phyloP scores from a whole-genome alignment of 2,888 invertebrate genomes.

The Dascillus cervinus region DNA sequence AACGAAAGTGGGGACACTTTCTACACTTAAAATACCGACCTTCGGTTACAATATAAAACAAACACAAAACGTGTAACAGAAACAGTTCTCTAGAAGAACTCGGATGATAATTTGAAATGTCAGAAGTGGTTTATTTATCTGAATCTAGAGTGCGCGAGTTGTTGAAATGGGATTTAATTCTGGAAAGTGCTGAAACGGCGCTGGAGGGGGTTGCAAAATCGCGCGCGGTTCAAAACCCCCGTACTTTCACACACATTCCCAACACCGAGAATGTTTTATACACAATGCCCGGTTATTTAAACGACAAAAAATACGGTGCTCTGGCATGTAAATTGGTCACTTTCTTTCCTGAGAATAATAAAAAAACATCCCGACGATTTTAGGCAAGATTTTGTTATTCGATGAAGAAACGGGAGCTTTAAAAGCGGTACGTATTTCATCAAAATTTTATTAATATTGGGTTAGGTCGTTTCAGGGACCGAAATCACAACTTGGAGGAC shows the following conservation, averaged over 20 bases:
- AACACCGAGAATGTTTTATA: constrained; percentile 27
- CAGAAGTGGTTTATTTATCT: constrained; percentile 18
- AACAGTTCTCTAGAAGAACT: too few species aligned
- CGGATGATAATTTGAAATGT: too few species aligned
- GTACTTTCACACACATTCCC: constrained; percentile 29
- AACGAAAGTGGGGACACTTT: too few species aligned
- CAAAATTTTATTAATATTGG: background rate
- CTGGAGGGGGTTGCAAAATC: constrained; percentile 31
- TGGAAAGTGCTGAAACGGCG: constrained; percentile 38
- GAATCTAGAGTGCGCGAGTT: constrained; percentile 34
- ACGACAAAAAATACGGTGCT: constrained; percentile 23
- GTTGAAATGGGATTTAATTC: constrained; percentile 39
- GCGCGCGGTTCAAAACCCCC: constrained; percentile 33
- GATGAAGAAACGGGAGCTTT: constrained; percentile 40
- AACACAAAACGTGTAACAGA: too few species aligned
- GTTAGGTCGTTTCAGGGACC: constrained; percentile 44
- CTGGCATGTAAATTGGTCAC: constrained; percentile 48
- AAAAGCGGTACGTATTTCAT: constrained; percentile 31
- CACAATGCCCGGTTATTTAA: constrained; percentile 45
- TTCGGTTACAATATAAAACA: too few species aligned
- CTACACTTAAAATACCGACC: too few species aligned
- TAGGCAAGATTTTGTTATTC: constrained; percentile 44
- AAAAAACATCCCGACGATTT: constrained; percentile 36
- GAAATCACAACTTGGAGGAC: constrained; percentile 52
- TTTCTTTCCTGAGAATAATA: constrained; percentile 36